Base-by-base conservation (phyloP, 2,797 vertebrate species). In the Phrynocephalus guinanensis region DNA sequence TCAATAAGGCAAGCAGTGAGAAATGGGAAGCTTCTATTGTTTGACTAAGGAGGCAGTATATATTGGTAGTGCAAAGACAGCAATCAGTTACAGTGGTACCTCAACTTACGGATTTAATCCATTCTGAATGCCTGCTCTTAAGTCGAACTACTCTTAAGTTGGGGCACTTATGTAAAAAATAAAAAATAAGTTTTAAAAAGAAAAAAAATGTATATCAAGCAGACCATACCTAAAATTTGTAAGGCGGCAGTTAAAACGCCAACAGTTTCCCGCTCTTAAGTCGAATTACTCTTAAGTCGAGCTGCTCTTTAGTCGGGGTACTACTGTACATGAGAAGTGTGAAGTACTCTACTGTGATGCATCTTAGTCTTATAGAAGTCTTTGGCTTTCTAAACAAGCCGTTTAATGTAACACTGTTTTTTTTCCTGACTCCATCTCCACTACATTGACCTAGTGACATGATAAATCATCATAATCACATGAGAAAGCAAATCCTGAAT, bases 371-470 rank as follows among this genome's bases (percentile, higher is more conserved):
- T 22, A 13, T 18, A 63, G 71, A 10, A 52, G 30, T 87, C 22
- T 72, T n/a, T 71, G 52, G 68, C 28, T 84, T 30, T 38, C n/a
- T 73, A 63, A 11, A 10, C n/a, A 75, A 28, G 7, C 15, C 60
- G 7, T 44, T 13, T 67, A 44, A 30, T 67, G 28, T 24, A 76
- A 52, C 30, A 67, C 6, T 28, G 30, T 67, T 56, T 76, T 30
- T 88, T 15, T 84, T 50, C 18, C 38, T 85, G 82, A 87, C 79
- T 56, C 44, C 38, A 50, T 75, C 66, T 82, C 67, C 56, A 50
- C 26, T 75, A 33, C 16, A 63, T 75, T 75, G 78, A 66, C 56
- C 15, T 71, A 70, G 33, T 9, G 48, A 38, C 38, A 71, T n/a
- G 20, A 66, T 48, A 44, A 73, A 80, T 75, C 28, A 10, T 79